Percentiles rank a stretch among this genome's conserved stretches.
phyloP scores from a whole-genome alignment of 2,113 vertebrate species.

The Salvelinus sp. region DNA sequence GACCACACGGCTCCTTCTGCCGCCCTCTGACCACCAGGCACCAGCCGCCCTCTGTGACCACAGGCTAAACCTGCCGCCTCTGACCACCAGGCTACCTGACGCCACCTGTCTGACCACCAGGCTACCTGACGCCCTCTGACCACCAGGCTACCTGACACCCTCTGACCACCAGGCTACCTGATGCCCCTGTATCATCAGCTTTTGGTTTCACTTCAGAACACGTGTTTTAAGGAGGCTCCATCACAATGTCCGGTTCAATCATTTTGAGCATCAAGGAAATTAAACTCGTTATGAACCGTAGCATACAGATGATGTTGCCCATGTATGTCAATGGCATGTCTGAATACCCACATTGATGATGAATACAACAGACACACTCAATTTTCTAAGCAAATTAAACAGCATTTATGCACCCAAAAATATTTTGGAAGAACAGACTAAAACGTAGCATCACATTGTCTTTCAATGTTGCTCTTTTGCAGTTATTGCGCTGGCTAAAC shows the following conservation, averaged over 20 bases:
- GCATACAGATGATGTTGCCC: slow-evolving; percentile 37
- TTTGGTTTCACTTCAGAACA: slow-evolving; percentile 47
- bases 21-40: too few relatives aligned
- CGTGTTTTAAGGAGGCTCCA: slow-evolving; percentile 48
- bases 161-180: too few relatives aligned
- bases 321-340: slow-evolving; percentile 26
- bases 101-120: too few relatives aligned
- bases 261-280: slow-evolving; percentile 54
- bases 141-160: too few relatives aligned
- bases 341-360: slow-evolving; percentile 36
- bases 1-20: too few relatives aligned
- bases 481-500: not conserved
- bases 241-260: slow-evolving; percentile 49
- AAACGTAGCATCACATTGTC: not conserved
- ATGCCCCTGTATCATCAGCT: not conserved
- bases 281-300: slow-evolving; percentile 39
- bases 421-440: not conserved
- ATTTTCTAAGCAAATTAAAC: not conserved
- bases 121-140: too few relatives aligned
- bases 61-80: too few relatives aligned
- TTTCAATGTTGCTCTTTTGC: not conserved
- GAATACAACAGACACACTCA: not conserved
- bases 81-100: too few relatives aligned
- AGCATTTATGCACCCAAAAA: not conserved
- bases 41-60: too few relatives aligned